A percentile compares a stretch with the other conserved stretches of the same genome.
Conservation (phyloP, 2,113 vertebrate species). For the Mohoua ochrocephala region DNA sequence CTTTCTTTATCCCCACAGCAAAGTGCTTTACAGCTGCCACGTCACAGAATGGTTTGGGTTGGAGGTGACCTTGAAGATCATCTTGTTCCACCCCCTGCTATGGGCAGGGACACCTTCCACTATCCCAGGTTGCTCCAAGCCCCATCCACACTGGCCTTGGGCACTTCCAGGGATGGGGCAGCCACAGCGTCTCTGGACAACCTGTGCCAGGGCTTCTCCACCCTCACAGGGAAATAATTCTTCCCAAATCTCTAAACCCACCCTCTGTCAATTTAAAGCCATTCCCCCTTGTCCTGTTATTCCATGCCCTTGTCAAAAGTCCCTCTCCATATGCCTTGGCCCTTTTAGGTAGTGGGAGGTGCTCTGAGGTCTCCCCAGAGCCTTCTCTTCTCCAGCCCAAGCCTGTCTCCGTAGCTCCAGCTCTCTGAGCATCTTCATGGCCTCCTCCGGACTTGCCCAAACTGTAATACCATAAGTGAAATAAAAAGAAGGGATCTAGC, state of each 20-base stretch:
- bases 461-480: conserved; percentile 58
- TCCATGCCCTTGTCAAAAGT: neutral
- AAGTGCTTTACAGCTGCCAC: conserved; percentile 32
- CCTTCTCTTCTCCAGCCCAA: neutral
- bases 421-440: neutral
- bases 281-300: neutral
- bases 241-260: neutral
- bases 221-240: neutral
- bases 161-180: neutral
- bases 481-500: conserved; percentile 43
- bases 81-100: neutral
- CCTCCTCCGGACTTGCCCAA: neutral
- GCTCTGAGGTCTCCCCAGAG: neutral
- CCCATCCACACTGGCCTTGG: neutral
- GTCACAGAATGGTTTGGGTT: neutral
- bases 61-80: neutral
- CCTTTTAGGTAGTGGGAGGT: neutral
- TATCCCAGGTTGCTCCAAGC: neutral
- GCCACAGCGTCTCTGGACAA: neutral
- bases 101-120: neutral
- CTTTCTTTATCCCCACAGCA: neutral
- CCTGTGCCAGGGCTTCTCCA: neutral
- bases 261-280: neutral
- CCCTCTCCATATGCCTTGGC: neutral
- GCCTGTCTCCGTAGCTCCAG: neutral